A percentile compares a stretch with the other conserved stretches of the same genome.
Evolutionary conservation across 1,140 invertebrate genomes (phyloP).

Genomic region (Lepidotrigona ventralis): DNA sequence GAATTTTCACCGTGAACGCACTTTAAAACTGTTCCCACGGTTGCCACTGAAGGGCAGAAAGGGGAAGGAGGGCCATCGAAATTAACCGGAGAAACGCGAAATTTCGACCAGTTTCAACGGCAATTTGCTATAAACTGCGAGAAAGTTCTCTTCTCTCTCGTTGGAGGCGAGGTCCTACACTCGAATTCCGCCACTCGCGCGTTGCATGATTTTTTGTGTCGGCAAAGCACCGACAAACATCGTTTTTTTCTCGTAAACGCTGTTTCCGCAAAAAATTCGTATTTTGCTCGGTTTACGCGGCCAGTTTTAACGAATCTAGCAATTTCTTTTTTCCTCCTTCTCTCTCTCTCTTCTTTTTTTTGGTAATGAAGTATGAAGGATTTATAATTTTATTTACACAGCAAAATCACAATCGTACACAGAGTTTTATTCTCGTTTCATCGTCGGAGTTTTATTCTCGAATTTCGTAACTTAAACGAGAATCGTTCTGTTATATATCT

Average conservation of each 20-base stretch:
- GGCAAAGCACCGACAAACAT: accelerated
- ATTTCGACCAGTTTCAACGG: constrained; percentile 16
- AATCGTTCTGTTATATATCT: no score
- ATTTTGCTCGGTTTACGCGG: neutral
- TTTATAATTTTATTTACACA: neutral
- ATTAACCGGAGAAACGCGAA: neutral
- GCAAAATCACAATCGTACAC: neutral
- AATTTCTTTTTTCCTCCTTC: neutral
- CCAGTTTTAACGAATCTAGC: neutral
- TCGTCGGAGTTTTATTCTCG: no score
- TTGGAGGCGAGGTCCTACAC: no score
- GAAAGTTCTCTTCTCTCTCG: neutral
- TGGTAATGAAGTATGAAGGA: neutral
- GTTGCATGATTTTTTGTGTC: neutral
- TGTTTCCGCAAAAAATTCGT: neutral
- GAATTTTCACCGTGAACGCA: neutral
- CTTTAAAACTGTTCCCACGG: neutral
- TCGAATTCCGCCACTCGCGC: neutral
- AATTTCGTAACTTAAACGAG: no score
- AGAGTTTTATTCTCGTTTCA: no score
- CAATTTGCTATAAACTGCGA: constrained; percentile 4
- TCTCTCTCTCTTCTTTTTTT: neutral
- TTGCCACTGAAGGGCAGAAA: no score
- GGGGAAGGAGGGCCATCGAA: neutral
- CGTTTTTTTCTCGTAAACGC: no score